A percentile compares a stretch with the other conserved stretches of the same genome.
phyloP scores from a whole-genome alignment of 2,888 invertebrate genomes.

The Troilus luridus region DNA sequence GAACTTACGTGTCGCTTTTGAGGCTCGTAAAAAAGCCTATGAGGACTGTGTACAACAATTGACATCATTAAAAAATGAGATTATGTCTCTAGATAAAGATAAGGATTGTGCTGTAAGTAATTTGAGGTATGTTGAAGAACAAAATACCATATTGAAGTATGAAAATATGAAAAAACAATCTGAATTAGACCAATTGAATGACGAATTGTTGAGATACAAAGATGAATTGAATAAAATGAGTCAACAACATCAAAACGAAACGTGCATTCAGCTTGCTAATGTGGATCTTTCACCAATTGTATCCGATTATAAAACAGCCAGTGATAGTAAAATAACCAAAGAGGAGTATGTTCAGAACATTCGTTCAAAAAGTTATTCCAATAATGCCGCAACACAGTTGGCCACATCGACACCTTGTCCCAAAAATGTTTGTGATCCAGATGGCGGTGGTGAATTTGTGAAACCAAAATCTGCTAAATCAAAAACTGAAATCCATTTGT shows the following conservation, averaged over 20 bases:
- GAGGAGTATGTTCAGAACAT: not conserved
- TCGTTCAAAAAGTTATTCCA: constrained; percentile 26
- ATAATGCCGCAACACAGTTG: constrained; percentile 49
- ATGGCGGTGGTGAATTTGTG: constrained; percentile 60
- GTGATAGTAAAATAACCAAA: constrained; percentile 36
- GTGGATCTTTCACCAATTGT: constrained; percentile 35
- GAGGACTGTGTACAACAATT: not conserved
- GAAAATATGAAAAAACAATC: not conserved
- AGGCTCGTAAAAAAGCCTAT: constrained; percentile 22
- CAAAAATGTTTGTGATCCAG: constrained; percentile 42
- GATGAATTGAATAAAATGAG: not conserved
- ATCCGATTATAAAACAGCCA: not conserved
- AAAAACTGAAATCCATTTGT: constrained; percentile 27
- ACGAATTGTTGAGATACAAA: constrained; percentile 15
- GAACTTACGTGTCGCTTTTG: constrained; percentile 12
- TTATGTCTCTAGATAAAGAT: constrained; percentile 27
- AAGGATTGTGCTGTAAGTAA: constrained; percentile 26
- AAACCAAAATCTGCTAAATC: not conserved
- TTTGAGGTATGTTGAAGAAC: constrained; percentile 31
- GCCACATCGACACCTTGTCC: constrained; percentile 61
- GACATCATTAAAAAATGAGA: constrained; percentile 18
- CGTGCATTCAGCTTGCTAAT: not conserved
- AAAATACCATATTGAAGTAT: constrained; percentile 8
- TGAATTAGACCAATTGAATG: constrained; percentile 7
- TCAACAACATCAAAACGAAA: not conserved